These are phyloP conservation scores for Phylloscopus trochilus DNA, from an alignment of 2,113 vertebrate species.

Conservation along the genomic window DNA sequence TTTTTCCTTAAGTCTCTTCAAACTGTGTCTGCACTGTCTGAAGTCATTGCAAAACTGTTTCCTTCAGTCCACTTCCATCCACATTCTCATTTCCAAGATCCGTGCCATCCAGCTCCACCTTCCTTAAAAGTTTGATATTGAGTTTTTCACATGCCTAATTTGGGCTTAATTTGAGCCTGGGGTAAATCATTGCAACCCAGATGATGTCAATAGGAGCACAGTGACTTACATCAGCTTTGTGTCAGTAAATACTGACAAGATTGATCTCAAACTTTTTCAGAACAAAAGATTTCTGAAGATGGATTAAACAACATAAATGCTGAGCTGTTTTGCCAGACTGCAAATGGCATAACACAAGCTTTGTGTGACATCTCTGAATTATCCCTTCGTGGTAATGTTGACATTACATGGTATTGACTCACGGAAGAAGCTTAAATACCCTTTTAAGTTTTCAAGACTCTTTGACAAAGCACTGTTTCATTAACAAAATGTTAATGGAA, in stretches of 20 bases:
- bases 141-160: conserved; percentile 6
- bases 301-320: conserved; percentile 65
- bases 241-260: conserved; percentile 52
- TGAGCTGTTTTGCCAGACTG: conserved; percentile 61
- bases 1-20: not conserved
- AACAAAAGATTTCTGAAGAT: conserved; percentile 64
- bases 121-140: not conserved
- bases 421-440: conserved; percentile 67
- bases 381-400: conserved; percentile 64
- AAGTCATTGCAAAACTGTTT: not conserved
- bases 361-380: conserved; percentile 65
- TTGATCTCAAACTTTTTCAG: conserved; percentile 64
- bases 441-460: conserved; percentile 66
- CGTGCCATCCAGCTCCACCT: not conserved
- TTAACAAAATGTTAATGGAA: conserved; percentile 69
- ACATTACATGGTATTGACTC: conserved; percentile 67
- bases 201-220: conserved; percentile 15
- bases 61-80: not conserved
- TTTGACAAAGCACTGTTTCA: conserved; percentile 67
- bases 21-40: not conserved
- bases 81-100: not conserved
- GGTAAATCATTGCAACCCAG: not conserved
- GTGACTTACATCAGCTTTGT: conserved; percentile 52
- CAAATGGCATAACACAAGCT: conserved; percentile 60
- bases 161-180: not conserved